Evolutionary conservation across 2,113 vertebrate species (phyloP).

Genomic region (Bathybates hornii): DNA sequence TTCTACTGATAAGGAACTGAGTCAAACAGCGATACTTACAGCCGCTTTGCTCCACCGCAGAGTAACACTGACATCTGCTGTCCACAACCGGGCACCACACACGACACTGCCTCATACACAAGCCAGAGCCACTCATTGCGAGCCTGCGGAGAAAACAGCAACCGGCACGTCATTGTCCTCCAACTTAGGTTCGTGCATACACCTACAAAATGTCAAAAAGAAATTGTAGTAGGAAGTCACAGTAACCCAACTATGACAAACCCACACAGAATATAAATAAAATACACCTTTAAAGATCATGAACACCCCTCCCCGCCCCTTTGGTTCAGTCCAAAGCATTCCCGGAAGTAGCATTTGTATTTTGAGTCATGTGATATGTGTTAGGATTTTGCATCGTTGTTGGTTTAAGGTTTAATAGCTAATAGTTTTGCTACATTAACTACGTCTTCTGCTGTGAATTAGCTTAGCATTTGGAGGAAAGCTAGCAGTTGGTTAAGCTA

Average conservation of each 20-base stretch:
- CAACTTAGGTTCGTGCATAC: neutral
- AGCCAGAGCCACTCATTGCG: neutral
- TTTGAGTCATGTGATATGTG: slow-evolving; percentile 44
- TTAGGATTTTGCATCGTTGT: neutral
- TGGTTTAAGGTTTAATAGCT: neutral
- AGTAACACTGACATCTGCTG: slow-evolving; percentile 63
- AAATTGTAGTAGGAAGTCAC: neutral
- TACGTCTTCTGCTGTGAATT: neutral
- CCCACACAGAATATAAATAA: neutral
- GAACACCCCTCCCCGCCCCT: neutral
- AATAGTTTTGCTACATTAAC: neutral
- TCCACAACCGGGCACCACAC: neutral
- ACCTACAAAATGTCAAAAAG: neutral
- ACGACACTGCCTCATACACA: neutral
- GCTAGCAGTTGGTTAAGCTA: neutral
- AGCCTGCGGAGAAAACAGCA: neutral
- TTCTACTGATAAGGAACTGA: neutral
- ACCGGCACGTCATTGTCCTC: neutral
- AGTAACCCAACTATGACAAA: neutral
- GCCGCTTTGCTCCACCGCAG: neutral
- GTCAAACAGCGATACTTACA: neutral
- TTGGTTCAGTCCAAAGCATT: slow-evolving; percentile 39
- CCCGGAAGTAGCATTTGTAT: slow-evolving; percentile 54
- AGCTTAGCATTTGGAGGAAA: neutral
- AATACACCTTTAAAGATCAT: neutral